Conservation (phyloP, 2,113 vertebrate species). For the Callopanchax toddi region DNA sequence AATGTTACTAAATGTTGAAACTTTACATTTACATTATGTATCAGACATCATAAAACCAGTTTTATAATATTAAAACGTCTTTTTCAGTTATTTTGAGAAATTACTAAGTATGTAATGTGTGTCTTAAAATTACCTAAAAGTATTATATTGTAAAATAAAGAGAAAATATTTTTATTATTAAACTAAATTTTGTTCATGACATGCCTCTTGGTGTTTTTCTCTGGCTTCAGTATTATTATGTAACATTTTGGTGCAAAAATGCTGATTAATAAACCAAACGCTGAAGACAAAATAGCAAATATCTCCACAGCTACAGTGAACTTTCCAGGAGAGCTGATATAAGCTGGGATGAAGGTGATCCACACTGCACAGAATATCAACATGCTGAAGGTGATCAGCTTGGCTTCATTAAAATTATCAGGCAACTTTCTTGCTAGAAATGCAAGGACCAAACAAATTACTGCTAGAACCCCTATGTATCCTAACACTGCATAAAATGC, state of each 20-base stretch:
- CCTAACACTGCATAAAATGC: constrained; percentile 75
- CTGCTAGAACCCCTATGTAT: constrained; percentile 75
- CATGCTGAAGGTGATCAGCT: constrained; percentile 82
- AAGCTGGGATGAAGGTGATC: constrained; percentile 80
- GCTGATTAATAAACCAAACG: constrained; percentile 69
- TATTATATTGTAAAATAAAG: no score
- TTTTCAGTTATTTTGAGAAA: no score
- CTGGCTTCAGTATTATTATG: constrained; percentile 77
- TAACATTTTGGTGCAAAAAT: constrained; percentile 80
- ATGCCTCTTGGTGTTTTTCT: constrained; percentile 74
- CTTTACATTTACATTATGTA: no score
- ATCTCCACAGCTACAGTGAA: constrained; percentile 80
- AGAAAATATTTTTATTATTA: no score
- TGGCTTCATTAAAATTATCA: constrained; percentile 81
- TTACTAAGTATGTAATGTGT: no score
- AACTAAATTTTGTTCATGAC: no score
- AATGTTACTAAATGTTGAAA: no score
- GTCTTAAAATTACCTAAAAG: no score
- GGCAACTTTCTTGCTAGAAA: constrained; percentile 78
- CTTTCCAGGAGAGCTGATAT: constrained; percentile 81
- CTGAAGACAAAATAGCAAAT: constrained; percentile 80
- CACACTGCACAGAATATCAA: constrained; percentile 82
- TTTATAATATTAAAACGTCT: no score
- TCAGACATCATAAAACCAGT: no score
- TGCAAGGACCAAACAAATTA: constrained; percentile 71